Conservation (phyloP, 2,113 vertebrate genomes). For the Crotalus viridis region DNA sequence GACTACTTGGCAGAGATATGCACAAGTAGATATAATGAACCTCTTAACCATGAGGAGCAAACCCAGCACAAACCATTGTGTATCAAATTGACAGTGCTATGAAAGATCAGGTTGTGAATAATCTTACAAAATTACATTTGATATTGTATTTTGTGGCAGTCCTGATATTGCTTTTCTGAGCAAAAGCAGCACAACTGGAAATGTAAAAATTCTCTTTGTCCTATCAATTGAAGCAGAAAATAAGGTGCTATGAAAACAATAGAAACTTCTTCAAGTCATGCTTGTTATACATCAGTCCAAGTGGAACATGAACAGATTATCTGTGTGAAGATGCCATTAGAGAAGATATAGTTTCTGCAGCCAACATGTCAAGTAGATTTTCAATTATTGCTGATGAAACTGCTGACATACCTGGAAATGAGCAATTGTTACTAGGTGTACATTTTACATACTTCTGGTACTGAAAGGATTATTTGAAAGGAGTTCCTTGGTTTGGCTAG, state of each 20-base stretch:
- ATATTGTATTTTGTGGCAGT: not conserved
- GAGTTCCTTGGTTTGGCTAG: not conserved
- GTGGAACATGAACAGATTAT: not conserved
- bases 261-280: not conserved
- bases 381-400: not conserved
- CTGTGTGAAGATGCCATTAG: not conserved
- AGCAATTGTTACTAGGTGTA: not conserved
- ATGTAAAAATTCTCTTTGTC: not conserved
- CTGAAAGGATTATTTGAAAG: not conserved
- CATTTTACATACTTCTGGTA: not conserved
- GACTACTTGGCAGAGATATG: not conserved
- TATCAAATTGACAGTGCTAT: not conserved
- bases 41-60: not conserved
- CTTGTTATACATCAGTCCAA: not conserved
- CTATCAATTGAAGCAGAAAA: not conserved
- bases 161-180: not conserved
- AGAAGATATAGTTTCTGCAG: not conserved
- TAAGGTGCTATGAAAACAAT: not conserved
- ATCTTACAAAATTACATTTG: not conserved
- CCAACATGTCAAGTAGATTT: not conserved
- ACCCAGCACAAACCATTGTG: not conserved
- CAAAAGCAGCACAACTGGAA: not conserved
- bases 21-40: not conserved
- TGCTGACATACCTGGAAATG: slow-evolving; percentile 4
- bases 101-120: not conserved